These are phyloP conservation scores for Akabosia matsudoensis DNA, from an alignment of 1,140 invertebrate genomes.

Conservation along the genomic window DNA sequence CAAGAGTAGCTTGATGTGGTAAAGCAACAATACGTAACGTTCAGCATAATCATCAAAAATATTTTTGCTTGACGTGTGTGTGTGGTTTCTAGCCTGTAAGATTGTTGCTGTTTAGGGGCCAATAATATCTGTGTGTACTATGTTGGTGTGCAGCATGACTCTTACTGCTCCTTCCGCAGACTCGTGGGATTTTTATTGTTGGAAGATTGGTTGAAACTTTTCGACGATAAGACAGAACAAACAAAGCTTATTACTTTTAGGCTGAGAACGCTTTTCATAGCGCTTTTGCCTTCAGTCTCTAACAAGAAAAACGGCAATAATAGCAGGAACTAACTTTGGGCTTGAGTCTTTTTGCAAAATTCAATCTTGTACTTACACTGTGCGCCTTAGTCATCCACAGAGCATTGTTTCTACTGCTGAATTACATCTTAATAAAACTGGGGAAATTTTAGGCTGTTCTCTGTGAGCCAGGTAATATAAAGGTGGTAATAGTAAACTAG, in stretches of 20 bases:
- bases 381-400: too few species aligned
- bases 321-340: too few species aligned
- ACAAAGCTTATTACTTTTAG: neutral
- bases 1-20: neutral
- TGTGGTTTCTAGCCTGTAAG: neutral
- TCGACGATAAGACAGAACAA: neutral
- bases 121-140: neutral
- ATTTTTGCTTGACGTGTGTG: neutral
- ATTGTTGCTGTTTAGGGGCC: neutral
- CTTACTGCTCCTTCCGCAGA: neutral
- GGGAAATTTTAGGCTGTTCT: too few species aligned
- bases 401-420: too few species aligned
- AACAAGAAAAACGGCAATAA: too few species aligned
- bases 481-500: too few species aligned
- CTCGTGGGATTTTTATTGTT: slow-evolving; percentile 12
- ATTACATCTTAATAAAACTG: too few species aligned
- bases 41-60: neutral
- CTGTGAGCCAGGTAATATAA: too few species aligned
- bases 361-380: too few species aligned
- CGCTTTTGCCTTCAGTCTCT: too few species aligned
- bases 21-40: neutral
- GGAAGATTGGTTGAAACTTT: neutral
- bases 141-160: neutral
- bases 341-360: too few species aligned
- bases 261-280: too few species aligned